phyloP scores from a whole-genome alignment of 2,888 invertebrate species.

The Tipula helvola region DNA sequence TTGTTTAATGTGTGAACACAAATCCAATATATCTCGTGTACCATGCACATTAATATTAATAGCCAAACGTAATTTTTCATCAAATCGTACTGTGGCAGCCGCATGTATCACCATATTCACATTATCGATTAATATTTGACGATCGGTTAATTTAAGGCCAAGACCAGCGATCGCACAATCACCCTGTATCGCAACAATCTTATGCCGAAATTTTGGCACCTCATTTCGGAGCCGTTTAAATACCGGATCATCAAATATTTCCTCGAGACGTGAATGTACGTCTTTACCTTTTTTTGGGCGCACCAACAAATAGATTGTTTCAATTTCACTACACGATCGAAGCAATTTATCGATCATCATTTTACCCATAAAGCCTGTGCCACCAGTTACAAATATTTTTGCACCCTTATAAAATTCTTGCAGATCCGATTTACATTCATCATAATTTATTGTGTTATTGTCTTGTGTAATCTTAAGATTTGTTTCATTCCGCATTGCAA shows the following conservation, averaged over 20 bases:
- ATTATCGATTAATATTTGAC: slow-evolving; percentile 24
- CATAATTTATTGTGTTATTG: neutral
- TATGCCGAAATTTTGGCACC: slow-evolving; percentile 28
- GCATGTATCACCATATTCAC: slow-evolving; percentile 63
- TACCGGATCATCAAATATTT: slow-evolving; percentile 55
- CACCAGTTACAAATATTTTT: slow-evolving; percentile 42
- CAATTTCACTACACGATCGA: slow-evolving; percentile 39
- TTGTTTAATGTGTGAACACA: slow-evolving; percentile 49
- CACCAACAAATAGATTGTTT: slow-evolving; percentile 42
- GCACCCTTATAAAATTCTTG: slow-evolving; percentile 42
- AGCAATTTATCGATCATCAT: slow-evolving; percentile 42
- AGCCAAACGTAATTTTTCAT: slow-evolving; percentile 54
- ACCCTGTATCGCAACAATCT: slow-evolving; percentile 31
- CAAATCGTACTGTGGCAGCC: slow-evolving; percentile 77
- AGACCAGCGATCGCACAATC: slow-evolving; percentile 30
- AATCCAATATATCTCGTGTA: slow-evolving; percentile 46
- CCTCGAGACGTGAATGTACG: slow-evolving; percentile 49
- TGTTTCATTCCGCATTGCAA: slow-evolving; percentile 12
- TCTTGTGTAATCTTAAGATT: slow-evolving; percentile 12
- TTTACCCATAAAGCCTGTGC: slow-evolving; percentile 37
- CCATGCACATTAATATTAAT: slow-evolving; percentile 58
- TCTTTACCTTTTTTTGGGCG: slow-evolving; percentile 49
- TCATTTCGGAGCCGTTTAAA: slow-evolving; percentile 20
- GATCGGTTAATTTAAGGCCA: slow-evolving; percentile 30
- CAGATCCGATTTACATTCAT: slow-evolving; percentile 19